These are phyloP conservation scores for Oxygymnocypris stewartii DNA, from an alignment of 2,113 vertebrate species.

Conservation along the genomic window DNA sequence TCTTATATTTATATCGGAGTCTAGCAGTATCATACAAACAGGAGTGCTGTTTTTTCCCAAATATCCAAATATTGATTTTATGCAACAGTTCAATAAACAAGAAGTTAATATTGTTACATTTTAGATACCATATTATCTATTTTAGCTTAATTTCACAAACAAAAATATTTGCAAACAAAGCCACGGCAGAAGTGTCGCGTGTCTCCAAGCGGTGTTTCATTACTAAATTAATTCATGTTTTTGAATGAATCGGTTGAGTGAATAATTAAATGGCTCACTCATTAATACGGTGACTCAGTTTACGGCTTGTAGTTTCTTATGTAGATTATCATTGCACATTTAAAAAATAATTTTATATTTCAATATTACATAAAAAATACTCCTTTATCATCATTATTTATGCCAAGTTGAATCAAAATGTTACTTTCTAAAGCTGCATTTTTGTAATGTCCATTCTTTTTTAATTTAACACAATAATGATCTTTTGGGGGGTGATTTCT, in stretches of 20 bases:
- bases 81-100: no score
- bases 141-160: not conserved
- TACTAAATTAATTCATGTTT: no score
- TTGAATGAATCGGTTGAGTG: not conserved
- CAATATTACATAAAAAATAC: not conserved
- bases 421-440: not conserved
- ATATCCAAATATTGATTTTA: not conserved
- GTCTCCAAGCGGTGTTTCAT: no score
- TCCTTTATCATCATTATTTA: not conserved
- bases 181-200: no score
- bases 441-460: not conserved
- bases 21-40: not conserved
- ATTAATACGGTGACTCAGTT: no score
- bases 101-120: not conserved
- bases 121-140: not conserved
- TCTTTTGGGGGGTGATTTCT: no score
- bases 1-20: not conserved
- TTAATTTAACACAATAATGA: no score
- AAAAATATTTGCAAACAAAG: no score
- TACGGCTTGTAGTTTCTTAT: no score
- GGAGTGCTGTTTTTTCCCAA: not conserved
- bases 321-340: no score
- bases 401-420: not conserved
- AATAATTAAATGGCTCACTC: not conserved
- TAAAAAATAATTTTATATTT: not conserved